phyloP scores from a whole-genome alignment of 2,797 vertebrate species.

The Toxotes lorentzi region DNA sequence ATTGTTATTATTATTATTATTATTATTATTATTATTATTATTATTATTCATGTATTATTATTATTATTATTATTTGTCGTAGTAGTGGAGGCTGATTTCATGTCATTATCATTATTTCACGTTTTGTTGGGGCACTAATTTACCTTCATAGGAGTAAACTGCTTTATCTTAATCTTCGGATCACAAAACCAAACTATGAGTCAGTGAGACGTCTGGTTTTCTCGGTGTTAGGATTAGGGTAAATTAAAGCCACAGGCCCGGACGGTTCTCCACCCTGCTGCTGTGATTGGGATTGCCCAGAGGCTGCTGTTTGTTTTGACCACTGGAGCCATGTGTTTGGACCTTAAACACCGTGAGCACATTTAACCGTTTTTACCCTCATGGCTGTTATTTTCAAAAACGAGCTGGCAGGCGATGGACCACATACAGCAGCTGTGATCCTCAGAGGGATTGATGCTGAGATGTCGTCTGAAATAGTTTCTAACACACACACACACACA shows the following conservation, averaged over 20 bases:
- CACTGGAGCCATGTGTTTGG: conserved; percentile 74
- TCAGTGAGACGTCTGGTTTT: background rate
- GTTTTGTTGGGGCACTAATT: background rate
- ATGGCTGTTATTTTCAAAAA: conserved; percentile 47
- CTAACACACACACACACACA: too few relatives aligned
- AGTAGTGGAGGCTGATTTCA: background rate
- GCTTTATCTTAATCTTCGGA: background rate
- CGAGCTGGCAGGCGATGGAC: conserved; percentile 2
- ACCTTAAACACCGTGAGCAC: conserved; percentile 75
- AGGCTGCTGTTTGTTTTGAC: conserved; percentile 79
- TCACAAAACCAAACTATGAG: background rate
- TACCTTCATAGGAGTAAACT: background rate
- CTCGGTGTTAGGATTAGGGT: too few relatives aligned
- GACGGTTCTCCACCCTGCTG: conserved; percentile 17
- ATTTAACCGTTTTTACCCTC: conserved; percentile 71
- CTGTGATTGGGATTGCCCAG: conserved; percentile 65
- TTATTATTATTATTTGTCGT: background rate
- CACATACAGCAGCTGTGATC: conserved; percentile 47
- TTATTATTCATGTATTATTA: background rate
- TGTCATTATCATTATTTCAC: background rate
- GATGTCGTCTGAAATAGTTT: background rate
- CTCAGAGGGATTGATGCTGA: background rate
- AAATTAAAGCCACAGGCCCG: background rate
- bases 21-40: background rate
- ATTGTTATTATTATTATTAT: too few relatives aligned